These are phyloP conservation scores for Myotis davidii DNA, from an alignment of 2,113 vertebrate genomes.

Conservation along the genomic window DNA sequence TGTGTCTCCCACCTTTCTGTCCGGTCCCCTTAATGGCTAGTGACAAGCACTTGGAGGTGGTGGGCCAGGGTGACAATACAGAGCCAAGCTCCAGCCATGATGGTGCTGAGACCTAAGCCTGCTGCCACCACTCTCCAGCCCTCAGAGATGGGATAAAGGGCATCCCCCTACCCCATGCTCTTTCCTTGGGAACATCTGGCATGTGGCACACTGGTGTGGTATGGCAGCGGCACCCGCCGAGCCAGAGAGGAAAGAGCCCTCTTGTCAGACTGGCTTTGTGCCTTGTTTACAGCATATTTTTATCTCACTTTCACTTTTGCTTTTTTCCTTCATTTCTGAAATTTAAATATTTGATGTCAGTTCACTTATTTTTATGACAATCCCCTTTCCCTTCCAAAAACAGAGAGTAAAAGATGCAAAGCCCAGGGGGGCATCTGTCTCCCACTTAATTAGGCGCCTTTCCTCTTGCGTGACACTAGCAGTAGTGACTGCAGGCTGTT, in stretches of 20 bases:
- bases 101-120: neutral
- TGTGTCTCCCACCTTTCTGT: neutral
- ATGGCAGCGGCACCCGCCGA: neutral
- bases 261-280: constrained; percentile 68
- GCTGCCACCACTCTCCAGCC: no score
- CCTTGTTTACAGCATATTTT: constrained; percentile 82
- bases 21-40: neutral
- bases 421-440: constrained; percentile 79
- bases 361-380: constrained; percentile 85
- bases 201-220: neutral
- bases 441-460: constrained; percentile 77
- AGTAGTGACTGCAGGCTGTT: constrained; percentile 31
- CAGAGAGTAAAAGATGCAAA: constrained; percentile 77
- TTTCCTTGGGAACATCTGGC: neutral
- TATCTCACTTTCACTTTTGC: constrained; percentile 76
- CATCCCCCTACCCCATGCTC: accelerated
- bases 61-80: neutral
- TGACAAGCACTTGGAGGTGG: neutral
- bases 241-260: constrained; percentile 62
- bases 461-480: constrained; percentile 43
- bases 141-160: neutral
- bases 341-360: constrained; percentile 84
- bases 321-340: constrained; percentile 54
- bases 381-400: constrained; percentile 80
- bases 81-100: accelerated